These are phyloP conservation scores for Tarsius wallacei DNA, from an alignment of 2,797 vertebrate genomes.

Conservation along the genomic window DNA sequence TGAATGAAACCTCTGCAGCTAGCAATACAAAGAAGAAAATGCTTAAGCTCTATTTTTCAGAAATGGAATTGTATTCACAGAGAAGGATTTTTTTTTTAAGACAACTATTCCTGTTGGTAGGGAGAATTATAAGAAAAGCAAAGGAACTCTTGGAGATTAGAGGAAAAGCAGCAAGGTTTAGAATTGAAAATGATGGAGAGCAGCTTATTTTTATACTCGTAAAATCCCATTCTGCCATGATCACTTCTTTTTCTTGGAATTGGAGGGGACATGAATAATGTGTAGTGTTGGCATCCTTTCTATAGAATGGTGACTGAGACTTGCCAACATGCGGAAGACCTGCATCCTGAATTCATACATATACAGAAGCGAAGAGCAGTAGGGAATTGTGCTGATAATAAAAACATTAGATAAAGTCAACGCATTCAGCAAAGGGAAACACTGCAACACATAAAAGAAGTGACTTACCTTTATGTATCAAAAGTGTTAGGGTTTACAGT, in stretches of 20 bases:
- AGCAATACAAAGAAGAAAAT: conserved; percentile 61
- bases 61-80: conserved; percentile 63
- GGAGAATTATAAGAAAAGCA: conserved; percentile 36
- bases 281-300: not conserved
- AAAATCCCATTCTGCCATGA: not conserved
- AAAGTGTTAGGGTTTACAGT: not conserved
- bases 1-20: conserved; percentile 66
- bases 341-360: not conserved
- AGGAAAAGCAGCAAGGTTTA: conserved; percentile 49
- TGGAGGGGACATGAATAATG: not conserved
- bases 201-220: not conserved
- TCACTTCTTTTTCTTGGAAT: conserved; percentile 18
- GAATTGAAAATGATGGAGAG: conserved; percentile 43
- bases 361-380: not conserved
- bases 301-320: not conserved
- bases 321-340: not conserved
- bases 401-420: conserved; percentile 20
- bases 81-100: not conserved
- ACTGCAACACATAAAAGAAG: not conserved
- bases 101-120: not conserved
- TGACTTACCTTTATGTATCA: not conserved
- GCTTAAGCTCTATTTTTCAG: conserved; percentile 59
- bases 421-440: conserved; percentile 14
- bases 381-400: not conserved
- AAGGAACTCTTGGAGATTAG: conserved; percentile 49